A percentile compares a stretch with the other conserved stretches of the same genome.
Conservation (phyloP, 2,113 vertebrate species). For the Hucho hucho region DNA sequence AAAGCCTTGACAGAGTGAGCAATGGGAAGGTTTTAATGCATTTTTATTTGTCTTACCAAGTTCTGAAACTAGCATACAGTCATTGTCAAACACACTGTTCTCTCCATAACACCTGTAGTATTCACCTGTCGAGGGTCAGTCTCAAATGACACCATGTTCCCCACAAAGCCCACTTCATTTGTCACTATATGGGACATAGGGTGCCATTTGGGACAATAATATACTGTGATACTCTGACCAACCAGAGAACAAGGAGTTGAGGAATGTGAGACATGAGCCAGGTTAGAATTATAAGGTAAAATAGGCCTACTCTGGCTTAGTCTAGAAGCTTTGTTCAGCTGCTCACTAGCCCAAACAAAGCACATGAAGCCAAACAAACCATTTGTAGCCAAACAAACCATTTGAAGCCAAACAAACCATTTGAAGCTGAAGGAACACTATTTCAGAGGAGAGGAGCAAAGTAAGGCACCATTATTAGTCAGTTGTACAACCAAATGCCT, state of each 20-base stretch:
- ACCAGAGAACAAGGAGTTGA: too few relatives aligned
- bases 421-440: not conserved
- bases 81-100: not conserved
- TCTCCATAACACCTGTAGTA: not conserved
- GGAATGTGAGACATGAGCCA: not conserved
- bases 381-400: too few relatives aligned
- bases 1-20: slow-evolving; percentile 32
- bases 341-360: not conserved
- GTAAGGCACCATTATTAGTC: too few relatives aligned
- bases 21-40: slow-evolving; percentile 51
- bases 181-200: too few relatives aligned
- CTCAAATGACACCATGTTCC: too few relatives aligned
- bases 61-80: slow-evolving; percentile 21
- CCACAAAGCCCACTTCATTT: too few relatives aligned
- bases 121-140: not conserved
- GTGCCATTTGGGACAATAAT: too few relatives aligned
- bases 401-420: too few relatives aligned
- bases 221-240: too few relatives aligned
- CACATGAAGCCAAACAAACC: not conserved
- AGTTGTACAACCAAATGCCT: too few relatives aligned
- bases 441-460: not conserved
- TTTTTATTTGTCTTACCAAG: slow-evolving; percentile 52
- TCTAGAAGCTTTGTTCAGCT: slow-evolving; percentile 11
- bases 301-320: slow-evolving; percentile 47
- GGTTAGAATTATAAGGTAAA: not conserved